These are phyloP conservation scores for Simalia tracyae DNA, from an alignment of 2,797 vertebrate species.

Conservation along the genomic window DNA sequence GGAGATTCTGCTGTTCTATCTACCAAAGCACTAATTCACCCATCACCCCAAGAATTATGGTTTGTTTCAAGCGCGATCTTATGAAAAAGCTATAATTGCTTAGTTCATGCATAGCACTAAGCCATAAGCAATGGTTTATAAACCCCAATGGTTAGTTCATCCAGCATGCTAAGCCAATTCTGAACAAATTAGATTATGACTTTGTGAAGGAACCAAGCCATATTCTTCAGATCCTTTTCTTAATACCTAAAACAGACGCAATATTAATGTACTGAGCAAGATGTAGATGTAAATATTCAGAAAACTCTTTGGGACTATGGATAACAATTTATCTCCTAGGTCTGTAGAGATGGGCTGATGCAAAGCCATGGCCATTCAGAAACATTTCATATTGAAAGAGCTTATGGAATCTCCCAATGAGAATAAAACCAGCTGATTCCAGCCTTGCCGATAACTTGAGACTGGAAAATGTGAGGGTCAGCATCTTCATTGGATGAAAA, in stretches of 20 bases:
- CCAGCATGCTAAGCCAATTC: too few species aligned
- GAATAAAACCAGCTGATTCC: not conserved
- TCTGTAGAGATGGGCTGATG: not conserved
- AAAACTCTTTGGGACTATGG: not conserved
- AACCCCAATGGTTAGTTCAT: too few species aligned
- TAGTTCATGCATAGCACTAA: too few species aligned
- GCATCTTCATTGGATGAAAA: not conserved
- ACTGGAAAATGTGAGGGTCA: fast-evolving
- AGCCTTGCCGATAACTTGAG: not conserved
- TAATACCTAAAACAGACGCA: not conserved
- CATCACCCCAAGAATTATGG: too few species aligned
- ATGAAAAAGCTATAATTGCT: too few species aligned
- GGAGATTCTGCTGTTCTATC: too few species aligned
- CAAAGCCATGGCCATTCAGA: not conserved
- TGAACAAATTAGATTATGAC: too few species aligned
- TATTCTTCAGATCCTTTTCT: too few species aligned
- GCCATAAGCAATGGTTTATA: too few species aligned
- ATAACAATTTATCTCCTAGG: not conserved
- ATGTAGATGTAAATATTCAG: not conserved
- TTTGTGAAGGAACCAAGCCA: too few species aligned
- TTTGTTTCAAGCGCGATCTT: too few species aligned
- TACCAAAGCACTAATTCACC: too few species aligned
- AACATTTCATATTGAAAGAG: not conserved
- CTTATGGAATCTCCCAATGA: not conserved
- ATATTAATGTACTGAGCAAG: not conserved